Base-by-base conservation (phyloP, 2,797 vertebrate genomes). In the Spinibarbus caldwelli region DNA sequence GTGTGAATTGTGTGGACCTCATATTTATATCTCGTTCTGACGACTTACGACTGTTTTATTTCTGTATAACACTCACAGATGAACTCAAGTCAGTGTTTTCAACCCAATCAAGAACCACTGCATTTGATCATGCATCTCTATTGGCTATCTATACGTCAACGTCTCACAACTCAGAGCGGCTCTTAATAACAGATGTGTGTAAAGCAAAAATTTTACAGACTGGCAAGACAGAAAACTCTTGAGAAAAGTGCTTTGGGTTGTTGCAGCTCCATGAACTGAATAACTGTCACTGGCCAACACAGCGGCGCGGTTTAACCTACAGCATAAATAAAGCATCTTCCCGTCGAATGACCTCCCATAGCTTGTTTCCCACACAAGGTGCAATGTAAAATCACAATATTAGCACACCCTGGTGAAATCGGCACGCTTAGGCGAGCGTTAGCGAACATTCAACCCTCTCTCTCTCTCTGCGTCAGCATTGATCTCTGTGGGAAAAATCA, bases 271-370 rank as follows among this genome's bases (percentile, higher is more conserved):
- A 34, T 66, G 62, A 84, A 68, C 73, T 66, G 26, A 81, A 82
- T 82, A 49, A 43, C 52, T 86, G 75, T 71, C 57, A 23, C 12
- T n/a, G n/a, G n/a, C n/a, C n/a, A n/a, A n/a, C n/a, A n/a, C n/a
- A n/a, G n/a, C n/a, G n/a, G n/a, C n/a, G n/a, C 19, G 52, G 23
- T 83, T 79, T 70, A 83, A 78, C 26, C 68, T 31, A 66, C 80
- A 86, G 83, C n/a, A n/a, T n/a, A 52, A 83, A 86, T 86, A 71
- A n/a, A 79, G 75, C 66, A 86, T 73, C 70, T 80, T 41, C 21
- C 36, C 38, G 2, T 19, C 43, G 14, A 84, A 67, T 36, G 68
- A 79, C 76, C 81, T 75, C 36, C 75, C 9, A 19, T 76, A 73
- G 34, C 29, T 71, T 49, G 26, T 76, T 52, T 76, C 26, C 77